Conservation (phyloP, 2,888 invertebrate species). For the Eupithecia subfuscata region DNA sequence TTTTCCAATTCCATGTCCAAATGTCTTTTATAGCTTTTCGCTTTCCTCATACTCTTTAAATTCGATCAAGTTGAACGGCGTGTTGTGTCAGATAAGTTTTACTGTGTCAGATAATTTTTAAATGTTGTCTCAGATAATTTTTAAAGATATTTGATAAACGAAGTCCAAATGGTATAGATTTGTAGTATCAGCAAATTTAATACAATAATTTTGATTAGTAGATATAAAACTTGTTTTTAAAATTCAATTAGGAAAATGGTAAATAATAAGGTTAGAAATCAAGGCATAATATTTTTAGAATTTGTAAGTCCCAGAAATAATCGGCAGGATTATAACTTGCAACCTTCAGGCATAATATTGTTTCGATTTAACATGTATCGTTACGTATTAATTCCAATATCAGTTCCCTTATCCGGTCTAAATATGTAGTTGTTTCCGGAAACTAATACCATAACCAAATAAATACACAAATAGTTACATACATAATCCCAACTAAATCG, state of each 20-base stretch:
- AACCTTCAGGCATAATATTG: background rate
- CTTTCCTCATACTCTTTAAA: background rate
- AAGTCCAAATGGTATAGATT: background rate
- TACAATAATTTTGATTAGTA: background rate
- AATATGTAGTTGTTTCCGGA: background rate
- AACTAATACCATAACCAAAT: background rate
- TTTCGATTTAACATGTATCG: background rate
- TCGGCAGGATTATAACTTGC: background rate
- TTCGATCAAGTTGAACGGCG: background rate
- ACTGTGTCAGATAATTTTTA: background rate
- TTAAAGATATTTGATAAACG: background rate
- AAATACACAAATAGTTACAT: background rate
- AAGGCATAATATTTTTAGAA: background rate
- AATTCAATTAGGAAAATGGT: background rate
- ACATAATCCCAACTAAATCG: background rate
- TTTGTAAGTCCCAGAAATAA: background rate
- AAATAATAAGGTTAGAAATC: background rate
- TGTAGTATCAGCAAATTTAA: background rate
- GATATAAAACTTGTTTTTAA: background rate
- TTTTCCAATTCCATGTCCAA: background rate
- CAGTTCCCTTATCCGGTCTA: background rate
- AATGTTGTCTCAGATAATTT: background rate
- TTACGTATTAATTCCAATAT: background rate
- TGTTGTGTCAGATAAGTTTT: background rate
- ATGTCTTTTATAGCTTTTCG: constrained; percentile 6